These are phyloP conservation scores for Furcula furcula DNA, from an alignment of 2,888 invertebrate species.

Conservation along the genomic window DNA sequence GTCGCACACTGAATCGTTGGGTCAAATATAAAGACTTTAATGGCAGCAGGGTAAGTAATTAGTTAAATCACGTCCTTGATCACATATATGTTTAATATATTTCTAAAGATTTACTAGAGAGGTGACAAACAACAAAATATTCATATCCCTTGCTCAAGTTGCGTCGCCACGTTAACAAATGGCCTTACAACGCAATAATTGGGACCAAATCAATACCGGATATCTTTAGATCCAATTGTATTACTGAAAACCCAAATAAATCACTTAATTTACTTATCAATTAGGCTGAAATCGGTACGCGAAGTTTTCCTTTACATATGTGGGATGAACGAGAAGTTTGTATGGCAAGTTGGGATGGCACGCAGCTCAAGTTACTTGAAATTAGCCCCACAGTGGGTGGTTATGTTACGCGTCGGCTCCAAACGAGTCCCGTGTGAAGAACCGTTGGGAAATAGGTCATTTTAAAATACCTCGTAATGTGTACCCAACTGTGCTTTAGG, in stretches of 20 bases:
- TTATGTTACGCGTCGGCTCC: slow-evolving; percentile 25
- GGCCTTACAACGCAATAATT: no score
- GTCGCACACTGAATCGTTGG: slow-evolving; percentile 86
- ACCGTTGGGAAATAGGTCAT: not conserved
- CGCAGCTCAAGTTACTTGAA: slow-evolving; percentile 38
- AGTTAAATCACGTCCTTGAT: no score
- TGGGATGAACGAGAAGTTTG: slow-evolving; percentile 25
- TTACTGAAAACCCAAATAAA: slow-evolving; percentile 24
- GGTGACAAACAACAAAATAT: no score
- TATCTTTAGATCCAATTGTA: no score
- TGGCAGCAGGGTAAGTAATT: slow-evolving; percentile 86
- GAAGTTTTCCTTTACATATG: slow-evolving; percentile 35
- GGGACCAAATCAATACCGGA: no score
- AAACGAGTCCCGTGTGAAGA: slow-evolving; percentile 7
- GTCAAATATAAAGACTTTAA: slow-evolving; percentile 89
- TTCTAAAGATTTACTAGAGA: no score
- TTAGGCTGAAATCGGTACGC: slow-evolving; percentile 35
- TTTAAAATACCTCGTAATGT: not conserved
- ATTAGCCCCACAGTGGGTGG: slow-evolving; percentile 48
- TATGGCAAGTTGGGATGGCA: slow-evolving; percentile 23
- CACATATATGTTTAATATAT: no score
- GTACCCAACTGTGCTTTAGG: slow-evolving; percentile 1
- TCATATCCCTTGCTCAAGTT: no score
- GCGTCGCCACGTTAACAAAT: no score
- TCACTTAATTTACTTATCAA: slow-evolving; percentile 40